Evolutionary conservation across 2,113 vertebrate species (phyloP), one percentile per base, ranked within the genome.

Genomic region (Stictonetta naevosa): DNA sequence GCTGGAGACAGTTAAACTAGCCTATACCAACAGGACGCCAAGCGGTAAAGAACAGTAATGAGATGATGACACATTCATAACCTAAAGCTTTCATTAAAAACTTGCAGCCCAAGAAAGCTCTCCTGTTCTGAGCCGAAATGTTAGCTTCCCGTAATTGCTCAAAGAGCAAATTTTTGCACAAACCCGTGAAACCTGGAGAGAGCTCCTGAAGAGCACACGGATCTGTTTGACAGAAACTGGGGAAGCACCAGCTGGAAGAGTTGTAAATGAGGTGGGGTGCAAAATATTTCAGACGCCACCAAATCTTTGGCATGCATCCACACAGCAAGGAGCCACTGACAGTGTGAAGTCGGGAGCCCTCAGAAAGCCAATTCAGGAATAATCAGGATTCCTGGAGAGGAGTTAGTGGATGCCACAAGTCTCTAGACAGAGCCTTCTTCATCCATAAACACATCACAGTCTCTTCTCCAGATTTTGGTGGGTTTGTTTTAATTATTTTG

Each of bases 11-110:
- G 80, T 55, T 82, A 91, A 94, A 91, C 81, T 58, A 53, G 64
- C 72, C 63, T 6, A 93, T 85, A 90, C 73, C 62, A 92, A 95
- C 69, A 62, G 86, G 92, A 95, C 7, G 4, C 90, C 73, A 89
- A 11, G 8, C 6, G 8, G 81, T 33, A 87, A 91, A 79, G 88
- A 75, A 26, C 88, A 72, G 68, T 63, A 92, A 90, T 20, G 48
- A 88, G 66, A 92, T 23, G 83, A 83, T 40, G 93, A 50, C 48
- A 88, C 64, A 69, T 87, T 76, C 92, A 94, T 82, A 95, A 94
- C 69, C 83, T 31, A 23, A 91, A 73, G 81, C 50, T 92, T 87
- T 87, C 80, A 69, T 56, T 94, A 92, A 92, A 91, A 82, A 26
- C 86, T 50, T 20, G 0, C 80, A 73, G 86, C 74, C 66, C 1